Conservation (phyloP, 2,113 vertebrate species). For the Bambusicola thoracicus region DNA sequence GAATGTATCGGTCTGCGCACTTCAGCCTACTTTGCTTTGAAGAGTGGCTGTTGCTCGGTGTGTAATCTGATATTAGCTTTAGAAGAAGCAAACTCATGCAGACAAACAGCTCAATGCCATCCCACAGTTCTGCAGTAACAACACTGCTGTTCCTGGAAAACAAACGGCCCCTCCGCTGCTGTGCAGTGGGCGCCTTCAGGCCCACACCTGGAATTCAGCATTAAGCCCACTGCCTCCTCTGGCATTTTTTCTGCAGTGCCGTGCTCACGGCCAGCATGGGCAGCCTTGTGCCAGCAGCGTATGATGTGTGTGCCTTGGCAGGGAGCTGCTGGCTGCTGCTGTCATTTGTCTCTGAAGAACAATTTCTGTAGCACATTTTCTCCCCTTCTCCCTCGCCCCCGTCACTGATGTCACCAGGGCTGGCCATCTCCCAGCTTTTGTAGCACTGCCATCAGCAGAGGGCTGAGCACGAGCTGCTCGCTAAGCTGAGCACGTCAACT, state of each 20-base stretch:
- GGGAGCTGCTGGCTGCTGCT: neutral
- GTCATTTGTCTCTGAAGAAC: constrained; percentile 51
- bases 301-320: constrained; percentile 14
- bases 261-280: neutral
- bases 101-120: neutral
- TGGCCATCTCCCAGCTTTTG: neutral
- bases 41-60: neutral
- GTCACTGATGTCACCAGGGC: neutral
- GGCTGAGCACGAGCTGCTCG: accelerated
- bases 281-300: neutral
- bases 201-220: neutral
- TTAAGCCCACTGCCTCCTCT: constrained; percentile 11
- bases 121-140: constrained; percentile 17
- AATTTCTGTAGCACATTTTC: constrained; percentile 28
- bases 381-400: neutral
- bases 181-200: neutral
- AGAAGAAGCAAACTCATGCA: neutral
- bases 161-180: constrained; percentile 18
- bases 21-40: neutral
- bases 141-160: constrained; percentile 30
- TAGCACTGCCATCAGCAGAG: no score
- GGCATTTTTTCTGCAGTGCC: neutral
- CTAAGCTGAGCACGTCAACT: accelerated
- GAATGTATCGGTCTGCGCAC: neutral
- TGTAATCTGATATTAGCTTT: neutral